phyloP scores from a whole-genome alignment of 2,113 vertebrate species.

The Canis aureus region DNA sequence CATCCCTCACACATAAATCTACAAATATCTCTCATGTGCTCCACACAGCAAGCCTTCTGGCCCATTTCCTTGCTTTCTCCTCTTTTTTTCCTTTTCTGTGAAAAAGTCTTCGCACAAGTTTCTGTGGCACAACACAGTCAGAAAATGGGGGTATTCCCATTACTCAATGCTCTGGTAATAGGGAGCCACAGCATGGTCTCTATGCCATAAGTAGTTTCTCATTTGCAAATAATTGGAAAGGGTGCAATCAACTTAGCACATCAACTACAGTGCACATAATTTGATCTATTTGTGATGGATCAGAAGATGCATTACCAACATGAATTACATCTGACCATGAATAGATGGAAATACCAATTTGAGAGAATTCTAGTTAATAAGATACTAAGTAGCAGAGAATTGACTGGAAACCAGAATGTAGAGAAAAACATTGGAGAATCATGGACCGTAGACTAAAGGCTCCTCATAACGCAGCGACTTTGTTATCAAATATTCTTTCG shows the following conservation, averaged over 20 bases:
- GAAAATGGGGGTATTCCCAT: neutral
- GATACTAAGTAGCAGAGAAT: neutral
- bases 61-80: slow-evolving; percentile 49
- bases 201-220: neutral
- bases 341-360: neutral
- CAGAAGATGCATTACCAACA: neutral
- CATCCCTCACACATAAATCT: slow-evolving; percentile 68
- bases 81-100: slow-evolving; percentile 51
- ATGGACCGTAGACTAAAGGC: neutral
- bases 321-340: neutral
- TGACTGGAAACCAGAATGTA: neutral
- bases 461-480: neutral
- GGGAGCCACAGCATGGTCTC: neutral
- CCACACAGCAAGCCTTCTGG: slow-evolving; percentile 62
- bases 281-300: neutral
- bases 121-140: neutral
- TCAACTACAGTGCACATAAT: neutral
- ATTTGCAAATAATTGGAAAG: neutral
- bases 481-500: neutral
- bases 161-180: neutral
- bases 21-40: slow-evolving; percentile 68
- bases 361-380: neutral
- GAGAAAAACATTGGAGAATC: neutral
- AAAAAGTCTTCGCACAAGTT: neutral
- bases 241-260: neutral